Percentiles rank a stretch among this genome's conserved stretches.
phyloP scores from a whole-genome alignment of 1,140 invertebrate species.

The Drosophila erecta region DNA sequence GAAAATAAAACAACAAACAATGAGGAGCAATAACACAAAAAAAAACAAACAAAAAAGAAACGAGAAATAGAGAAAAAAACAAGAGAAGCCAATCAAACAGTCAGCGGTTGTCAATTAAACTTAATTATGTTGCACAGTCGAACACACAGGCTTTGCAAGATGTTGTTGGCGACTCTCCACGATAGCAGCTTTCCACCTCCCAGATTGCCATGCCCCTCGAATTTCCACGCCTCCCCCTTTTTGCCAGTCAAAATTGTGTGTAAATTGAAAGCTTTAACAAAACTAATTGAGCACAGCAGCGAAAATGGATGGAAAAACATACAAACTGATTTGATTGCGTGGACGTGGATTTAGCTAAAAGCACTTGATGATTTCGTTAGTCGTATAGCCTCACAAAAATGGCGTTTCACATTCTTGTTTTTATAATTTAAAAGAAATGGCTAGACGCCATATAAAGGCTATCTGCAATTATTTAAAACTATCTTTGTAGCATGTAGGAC shows the following conservation, averaged over 20 bases:
- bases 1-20: conserved; percentile 23
- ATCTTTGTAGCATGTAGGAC: no score
- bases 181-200: neutral
- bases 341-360: neutral
- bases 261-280: conserved; percentile 17
- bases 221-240: neutral
- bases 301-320: neutral
- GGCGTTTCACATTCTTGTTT: neutral
- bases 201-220: neutral
- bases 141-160: conserved; percentile 18
- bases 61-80: conserved; percentile 1
- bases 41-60: neutral
- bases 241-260: conserved; percentile 4
- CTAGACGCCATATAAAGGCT: no score
- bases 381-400: neutral
- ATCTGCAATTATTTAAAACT: no score
- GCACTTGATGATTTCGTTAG: conserved; percentile 2
- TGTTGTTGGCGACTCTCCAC: conserved; percentile 20
- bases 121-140: conserved; percentile 46
- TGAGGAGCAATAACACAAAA: conserved; percentile 8
- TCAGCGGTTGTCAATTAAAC: conserved; percentile 54
- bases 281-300: conserved; percentile 16
- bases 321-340: conserved; percentile 9
- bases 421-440: no score
- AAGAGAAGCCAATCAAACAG: conserved; percentile 53